These are phyloP conservation scores for Syrphus vitripennis DNA, from an alignment of 2,888 invertebrate genomes.

Conservation along the genomic window DNA sequence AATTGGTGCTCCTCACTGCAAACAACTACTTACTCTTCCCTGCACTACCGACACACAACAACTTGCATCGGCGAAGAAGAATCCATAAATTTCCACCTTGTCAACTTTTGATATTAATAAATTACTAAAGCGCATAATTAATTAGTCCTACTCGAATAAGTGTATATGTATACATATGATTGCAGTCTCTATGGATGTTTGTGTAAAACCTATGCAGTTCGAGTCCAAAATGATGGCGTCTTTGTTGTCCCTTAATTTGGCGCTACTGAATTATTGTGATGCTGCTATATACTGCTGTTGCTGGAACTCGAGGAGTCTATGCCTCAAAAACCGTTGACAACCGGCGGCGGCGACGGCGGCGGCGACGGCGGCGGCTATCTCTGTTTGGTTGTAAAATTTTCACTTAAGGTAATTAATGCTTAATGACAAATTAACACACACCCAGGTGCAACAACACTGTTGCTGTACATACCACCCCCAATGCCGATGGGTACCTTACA, in stretches of 20 bases:
- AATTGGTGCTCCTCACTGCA: slow-evolving; percentile 47
- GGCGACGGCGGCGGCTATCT: too few relatives aligned
- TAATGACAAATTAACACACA: slow-evolving; percentile 73
- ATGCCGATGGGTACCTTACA: background rate
- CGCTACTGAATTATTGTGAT: slow-evolving; percentile 41
- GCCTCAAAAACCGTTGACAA: slow-evolving; percentile 69
- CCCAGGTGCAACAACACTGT: slow-evolving; percentile 71
- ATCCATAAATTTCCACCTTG: slow-evolving; percentile 81
- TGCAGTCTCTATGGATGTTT: slow-evolving; percentile 23
- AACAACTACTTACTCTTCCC: background rate
- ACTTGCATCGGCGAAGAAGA: slow-evolving; percentile 63
- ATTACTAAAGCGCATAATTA: slow-evolving; percentile 81
- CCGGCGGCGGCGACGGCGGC: too few relatives aligned
- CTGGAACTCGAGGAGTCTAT: slow-evolving; percentile 53
- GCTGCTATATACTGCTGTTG: background rate
- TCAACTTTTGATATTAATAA: slow-evolving; percentile 81
- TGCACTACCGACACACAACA: background rate
- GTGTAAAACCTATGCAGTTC: slow-evolving; percentile 24
- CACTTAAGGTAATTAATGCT: slow-evolving; percentile 73
- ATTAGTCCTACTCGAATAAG: slow-evolving; percentile 75
- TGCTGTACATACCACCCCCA: slow-evolving; percentile 59
- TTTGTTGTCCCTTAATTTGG: slow-evolving; percentile 69
- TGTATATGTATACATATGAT: slow-evolving; percentile 18
- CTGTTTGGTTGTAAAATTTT: slow-evolving; percentile 72
- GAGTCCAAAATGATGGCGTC: slow-evolving; percentile 52